phyloP scores from a whole-genome alignment of 1,140 invertebrate genomes.

The Aricia agestis region DNA sequence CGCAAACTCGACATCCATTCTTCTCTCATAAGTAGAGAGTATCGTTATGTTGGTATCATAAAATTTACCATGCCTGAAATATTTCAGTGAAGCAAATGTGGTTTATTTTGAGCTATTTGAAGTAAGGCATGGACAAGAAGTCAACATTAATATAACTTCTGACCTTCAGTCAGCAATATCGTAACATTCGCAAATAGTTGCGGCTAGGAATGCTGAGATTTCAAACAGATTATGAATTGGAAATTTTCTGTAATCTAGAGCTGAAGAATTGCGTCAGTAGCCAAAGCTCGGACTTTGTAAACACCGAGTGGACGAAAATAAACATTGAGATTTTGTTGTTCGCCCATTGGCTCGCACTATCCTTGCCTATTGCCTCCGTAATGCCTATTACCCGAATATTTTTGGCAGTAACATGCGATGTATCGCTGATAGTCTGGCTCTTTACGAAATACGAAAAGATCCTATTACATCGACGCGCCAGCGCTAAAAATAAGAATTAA shows the following conservation, averaged over 20 bases:
- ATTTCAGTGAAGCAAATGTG: too few relatives aligned
- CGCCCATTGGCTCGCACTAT: conserved; percentile 46
- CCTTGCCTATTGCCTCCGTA: conserved; percentile 23
- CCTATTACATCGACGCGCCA: conserved; percentile 9
- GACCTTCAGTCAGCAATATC: not conserved
- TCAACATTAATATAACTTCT: too few relatives aligned
- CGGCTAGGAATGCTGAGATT: not conserved
- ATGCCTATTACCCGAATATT: conserved; percentile 17
- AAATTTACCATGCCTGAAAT: too few relatives aligned
- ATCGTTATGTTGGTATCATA: too few relatives aligned
- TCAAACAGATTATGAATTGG: conserved; percentile 7
- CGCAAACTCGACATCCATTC: too few relatives aligned
- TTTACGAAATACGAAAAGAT: conserved; percentile 8
- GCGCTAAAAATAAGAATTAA: conserved; percentile 5
- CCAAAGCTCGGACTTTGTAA: conserved; percentile 51
- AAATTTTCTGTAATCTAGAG: conserved; percentile 24
- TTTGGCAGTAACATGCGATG: conserved; percentile 8
- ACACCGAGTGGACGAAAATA: conserved; percentile 57
- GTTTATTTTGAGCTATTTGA: too few relatives aligned
- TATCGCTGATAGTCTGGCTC: conserved; percentile 6
- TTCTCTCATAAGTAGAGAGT: too few relatives aligned
- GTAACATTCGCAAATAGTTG: not conserved
- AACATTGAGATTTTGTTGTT: conserved; percentile 46
- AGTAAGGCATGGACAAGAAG: too few relatives aligned
- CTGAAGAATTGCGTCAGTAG: conserved; percentile 51